These are phyloP conservation scores for Andrena marginata DNA, from an alignment of 2,888 invertebrate species.

Conservation along the genomic window DNA sequence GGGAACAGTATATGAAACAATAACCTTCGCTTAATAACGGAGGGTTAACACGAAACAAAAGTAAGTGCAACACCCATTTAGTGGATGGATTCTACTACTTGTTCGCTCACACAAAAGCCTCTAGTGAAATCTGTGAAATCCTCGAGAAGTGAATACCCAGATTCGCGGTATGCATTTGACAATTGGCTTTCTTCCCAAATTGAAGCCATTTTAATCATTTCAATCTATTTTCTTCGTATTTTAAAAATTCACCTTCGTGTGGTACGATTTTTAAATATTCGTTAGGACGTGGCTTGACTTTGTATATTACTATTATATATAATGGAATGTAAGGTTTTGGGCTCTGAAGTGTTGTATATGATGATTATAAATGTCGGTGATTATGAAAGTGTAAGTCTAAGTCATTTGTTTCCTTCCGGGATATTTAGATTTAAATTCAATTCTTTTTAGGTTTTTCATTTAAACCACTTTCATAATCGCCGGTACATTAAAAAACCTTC, in stretches of 20 bases:
- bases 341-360: too few species aligned
- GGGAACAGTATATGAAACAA: conserved; percentile 6
- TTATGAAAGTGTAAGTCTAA: too few species aligned
- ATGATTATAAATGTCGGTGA: too few species aligned
- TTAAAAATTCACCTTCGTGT: not conserved
- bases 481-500: too few species aligned
- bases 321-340: too few species aligned
- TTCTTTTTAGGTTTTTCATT: too few species aligned
- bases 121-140: not conserved
- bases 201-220: not conserved
- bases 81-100: conserved; percentile 4
- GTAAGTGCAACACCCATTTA: conserved; percentile 12
- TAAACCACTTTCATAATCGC: too few species aligned
- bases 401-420: too few species aligned
- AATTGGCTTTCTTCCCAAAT: not conserved
- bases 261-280: too few species aligned
- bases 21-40: conserved; percentile 14
- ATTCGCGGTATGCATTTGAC: not conserved
- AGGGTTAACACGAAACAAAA: conserved; percentile 4
- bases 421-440: too few species aligned
- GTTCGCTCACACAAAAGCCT: not conserved
- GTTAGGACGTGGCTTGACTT: too few species aligned
- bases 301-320: too few species aligned
- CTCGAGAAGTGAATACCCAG: not conserved
- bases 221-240: not conserved